Evolutionary conservation across 2,797 vertebrate genomes (phyloP).

Genomic region (Macropus fuliginosus): DNA sequence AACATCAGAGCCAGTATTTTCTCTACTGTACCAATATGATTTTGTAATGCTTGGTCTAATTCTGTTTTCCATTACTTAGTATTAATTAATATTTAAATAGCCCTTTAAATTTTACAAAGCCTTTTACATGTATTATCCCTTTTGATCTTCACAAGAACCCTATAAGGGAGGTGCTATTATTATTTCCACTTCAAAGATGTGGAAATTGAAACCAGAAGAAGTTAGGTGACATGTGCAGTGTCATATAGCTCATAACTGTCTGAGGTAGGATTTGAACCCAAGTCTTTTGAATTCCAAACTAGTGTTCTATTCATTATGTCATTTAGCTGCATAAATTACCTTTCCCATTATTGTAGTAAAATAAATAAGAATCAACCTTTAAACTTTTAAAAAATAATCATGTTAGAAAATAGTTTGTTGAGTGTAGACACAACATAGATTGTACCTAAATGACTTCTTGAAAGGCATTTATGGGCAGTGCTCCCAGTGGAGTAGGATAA

Average conservation of each 20-base stretch:
- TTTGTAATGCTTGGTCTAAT: background rate
- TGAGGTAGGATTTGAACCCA: background rate
- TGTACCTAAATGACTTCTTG: background rate
- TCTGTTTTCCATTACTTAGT: background rate
- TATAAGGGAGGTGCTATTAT: background rate
- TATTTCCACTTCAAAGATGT: background rate
- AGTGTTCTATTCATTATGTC: background rate
- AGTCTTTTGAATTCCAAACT: background rate
- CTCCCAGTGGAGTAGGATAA: background rate
- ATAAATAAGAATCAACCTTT: background rate
- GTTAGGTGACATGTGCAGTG: background rate
- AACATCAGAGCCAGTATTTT: background rate
- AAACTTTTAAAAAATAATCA: background rate
- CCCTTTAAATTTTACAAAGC: background rate
- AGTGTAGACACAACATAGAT: background rate
- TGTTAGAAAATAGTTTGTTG: background rate
- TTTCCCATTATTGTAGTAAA: background rate
- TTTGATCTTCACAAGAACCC: background rate
- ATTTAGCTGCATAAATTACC: background rate
- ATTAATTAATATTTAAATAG: background rate
- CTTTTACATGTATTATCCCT: background rate
- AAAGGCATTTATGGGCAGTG: slow-evolving; percentile 5
- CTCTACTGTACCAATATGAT: background rate
- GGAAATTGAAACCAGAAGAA: background rate
- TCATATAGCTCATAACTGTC: background rate